Evolutionary conservation across 2,113 vertebrate genomes (phyloP).

Genomic region (Peromyscus maniculatus): DNA sequence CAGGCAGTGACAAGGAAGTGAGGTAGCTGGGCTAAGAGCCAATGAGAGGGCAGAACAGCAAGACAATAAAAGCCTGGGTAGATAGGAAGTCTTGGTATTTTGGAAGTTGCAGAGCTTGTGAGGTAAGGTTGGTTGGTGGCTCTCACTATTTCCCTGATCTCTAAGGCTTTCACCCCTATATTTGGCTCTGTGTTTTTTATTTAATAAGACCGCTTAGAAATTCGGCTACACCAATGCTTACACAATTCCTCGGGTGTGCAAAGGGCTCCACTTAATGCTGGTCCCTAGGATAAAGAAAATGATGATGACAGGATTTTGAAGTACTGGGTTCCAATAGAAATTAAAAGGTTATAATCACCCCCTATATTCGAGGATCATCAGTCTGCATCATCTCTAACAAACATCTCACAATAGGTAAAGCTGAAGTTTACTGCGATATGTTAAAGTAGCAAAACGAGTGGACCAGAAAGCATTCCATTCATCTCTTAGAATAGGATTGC

Average conservation of each 20-base stretch:
- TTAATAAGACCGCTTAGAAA: no score
- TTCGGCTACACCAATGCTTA: neutral
- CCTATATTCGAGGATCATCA: neutral
- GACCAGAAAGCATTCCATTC: neutral
- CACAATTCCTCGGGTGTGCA: neutral
- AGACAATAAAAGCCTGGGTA: no score
- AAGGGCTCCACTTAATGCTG: neutral
- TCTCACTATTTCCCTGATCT: no score
- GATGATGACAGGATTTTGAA: neutral
- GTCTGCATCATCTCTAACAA: neutral
- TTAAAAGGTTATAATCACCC: neutral
- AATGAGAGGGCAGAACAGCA: no score
- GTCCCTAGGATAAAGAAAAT: constrained; percentile 13
- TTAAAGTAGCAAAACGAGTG: neutral
- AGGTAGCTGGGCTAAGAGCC: no score
- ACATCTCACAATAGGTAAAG: neutral
- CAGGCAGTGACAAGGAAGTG: no score
- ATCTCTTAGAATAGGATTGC: neutral
- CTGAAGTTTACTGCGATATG: constrained; percentile 8
- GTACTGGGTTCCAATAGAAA: neutral
- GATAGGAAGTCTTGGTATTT: no score
- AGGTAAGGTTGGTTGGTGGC: no score
- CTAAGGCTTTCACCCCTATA: no score
- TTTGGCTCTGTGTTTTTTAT: no score
- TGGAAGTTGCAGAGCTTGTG: no score